Percentiles rank a stretch among this genome's conserved stretches.
These are phyloP conservation scores for Parnassius orleans DNA, from an alignment of 2,888 invertebrate genomes.

Conservation along the genomic window DNA sequence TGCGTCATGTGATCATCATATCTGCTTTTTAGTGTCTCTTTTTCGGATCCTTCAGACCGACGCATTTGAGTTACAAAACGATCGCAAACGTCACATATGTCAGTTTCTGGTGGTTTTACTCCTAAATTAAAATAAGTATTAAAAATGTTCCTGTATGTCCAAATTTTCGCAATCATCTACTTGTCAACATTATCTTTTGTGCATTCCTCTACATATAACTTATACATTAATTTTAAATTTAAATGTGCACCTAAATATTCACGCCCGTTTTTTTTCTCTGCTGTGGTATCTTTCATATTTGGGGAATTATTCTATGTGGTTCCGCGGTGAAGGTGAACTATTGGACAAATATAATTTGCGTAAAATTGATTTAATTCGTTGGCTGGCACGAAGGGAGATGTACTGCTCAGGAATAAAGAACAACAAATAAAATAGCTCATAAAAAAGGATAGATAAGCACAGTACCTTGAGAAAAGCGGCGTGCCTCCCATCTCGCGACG, in stretches of 20 bases:
- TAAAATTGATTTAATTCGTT: too few relatives aligned
- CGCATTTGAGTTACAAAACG: background rate
- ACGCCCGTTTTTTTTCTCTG: background rate
- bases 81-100: slow-evolving; percentile 1
- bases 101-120: background rate
- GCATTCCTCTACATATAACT: background rate
- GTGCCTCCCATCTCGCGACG: too few relatives aligned
- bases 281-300: background rate
- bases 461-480: too few relatives aligned
- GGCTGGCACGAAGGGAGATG: too few relatives aligned
- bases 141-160: background rate
- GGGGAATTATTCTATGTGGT: background rate
- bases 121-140: background rate
- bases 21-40: background rate
- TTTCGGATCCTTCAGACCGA: background rate
- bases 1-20: background rate
- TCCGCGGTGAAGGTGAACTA: too few relatives aligned
- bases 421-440: too few relatives aligned
- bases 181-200: background rate
- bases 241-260: background rate
- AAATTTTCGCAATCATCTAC: background rate
- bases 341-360: too few relatives aligned
- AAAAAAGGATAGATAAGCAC: too few relatives aligned
- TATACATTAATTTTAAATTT: background rate
- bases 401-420: too few relatives aligned